These are phyloP conservation scores for Drosophila anomalata DNA, from an alignment of 2,888 invertebrate species.

Conservation along the genomic window DNA sequence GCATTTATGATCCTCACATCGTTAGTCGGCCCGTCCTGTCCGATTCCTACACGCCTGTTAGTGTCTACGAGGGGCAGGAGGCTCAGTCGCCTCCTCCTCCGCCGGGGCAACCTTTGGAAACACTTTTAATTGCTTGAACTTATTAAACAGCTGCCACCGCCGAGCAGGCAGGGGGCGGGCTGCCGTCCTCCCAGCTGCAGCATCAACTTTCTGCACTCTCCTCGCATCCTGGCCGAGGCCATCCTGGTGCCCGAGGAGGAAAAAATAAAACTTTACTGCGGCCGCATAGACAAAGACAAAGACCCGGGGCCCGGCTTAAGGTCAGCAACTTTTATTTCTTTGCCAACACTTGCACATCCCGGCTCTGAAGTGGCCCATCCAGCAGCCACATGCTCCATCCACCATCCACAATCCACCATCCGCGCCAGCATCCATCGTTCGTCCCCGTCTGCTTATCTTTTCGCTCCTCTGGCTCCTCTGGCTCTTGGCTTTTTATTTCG, in stretches of 20 bases:
- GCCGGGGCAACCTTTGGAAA: conserved; percentile 60
- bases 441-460: conserved; percentile 72
- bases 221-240: conserved; percentile 60
- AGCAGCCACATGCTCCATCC: conserved; percentile 18
- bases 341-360: conserved; percentile 76
- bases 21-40: conserved; percentile 44
- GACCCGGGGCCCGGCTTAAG: conserved; percentile 61
- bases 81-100: conserved; percentile 24
- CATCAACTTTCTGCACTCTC: conserved; percentile 59
- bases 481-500: conserved; percentile 14
- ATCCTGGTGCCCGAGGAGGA: conserved; percentile 4
- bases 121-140: conserved; percentile 76
- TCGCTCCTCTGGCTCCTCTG: conserved; percentile 37
- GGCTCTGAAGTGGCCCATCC: conserved; percentile 53
- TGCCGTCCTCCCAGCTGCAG: conserved; percentile 35
- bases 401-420: conserved; percentile 2
- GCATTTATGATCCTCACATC: conserved; percentile 63
- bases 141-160: conserved; percentile 77
- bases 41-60: conserved; percentile 69
- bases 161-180: conserved; percentile 12
- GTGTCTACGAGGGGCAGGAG: conserved; percentile 54
- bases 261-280: conserved; percentile 55
- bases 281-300: conserved; percentile 72
- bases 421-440: conserved; percentile 34
- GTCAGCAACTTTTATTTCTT: conserved; percentile 79